Evolutionary conservation across 2,113 vertebrate species (phyloP), one percentile per base, ranked within the genome.

Genomic region (Hippoglossus stenolepis): DNA sequence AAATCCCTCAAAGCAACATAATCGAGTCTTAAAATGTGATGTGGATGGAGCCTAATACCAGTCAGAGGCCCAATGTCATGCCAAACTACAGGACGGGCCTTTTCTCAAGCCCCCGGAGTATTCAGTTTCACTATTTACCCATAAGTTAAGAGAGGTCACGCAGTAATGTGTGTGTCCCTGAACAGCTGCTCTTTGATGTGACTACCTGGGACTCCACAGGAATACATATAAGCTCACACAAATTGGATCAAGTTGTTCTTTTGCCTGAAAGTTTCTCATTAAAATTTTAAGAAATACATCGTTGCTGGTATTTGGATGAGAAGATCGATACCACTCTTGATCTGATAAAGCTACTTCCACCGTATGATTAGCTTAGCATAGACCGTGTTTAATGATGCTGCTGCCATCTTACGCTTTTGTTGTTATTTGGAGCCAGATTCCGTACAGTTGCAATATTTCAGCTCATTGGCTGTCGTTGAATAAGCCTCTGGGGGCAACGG

Each of bases 41-140:
- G 73, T 59, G 64, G 57, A 75, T 35, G 73, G 68, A 3, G 57
- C 51, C 56, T 75, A 65, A 85, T 72, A 57, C 69, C 57, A 68
- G 79, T 85, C 26, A 18, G 66, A 75, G 75, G 72, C 59, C 68
- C 61, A 15, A 76, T 75, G 85, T 88, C 83, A 83, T 81, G 75
- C 69, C 75, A 58, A 65, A 69, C 73, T 68, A 45, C 62, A 68
- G 47, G 69, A 65, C 56, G 14, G 68, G 66, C 51, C 24, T 70
- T 87, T 57, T 89, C 75, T 83, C 77, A 77, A 84, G 79, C 74
- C 82, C 76, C 69, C 57, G 24, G 72, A 89, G 85, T 87, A 82
- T 89, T 91, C 63, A 49, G 71, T 90, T 91, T 88, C 88, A 85
- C 76, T 83, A 83, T 93, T 89, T 83, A 90, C 82, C 84, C 79